phyloP scores from a whole-genome alignment of 2,113 vertebrate species.

The Excalfactoria chinensis region DNA sequence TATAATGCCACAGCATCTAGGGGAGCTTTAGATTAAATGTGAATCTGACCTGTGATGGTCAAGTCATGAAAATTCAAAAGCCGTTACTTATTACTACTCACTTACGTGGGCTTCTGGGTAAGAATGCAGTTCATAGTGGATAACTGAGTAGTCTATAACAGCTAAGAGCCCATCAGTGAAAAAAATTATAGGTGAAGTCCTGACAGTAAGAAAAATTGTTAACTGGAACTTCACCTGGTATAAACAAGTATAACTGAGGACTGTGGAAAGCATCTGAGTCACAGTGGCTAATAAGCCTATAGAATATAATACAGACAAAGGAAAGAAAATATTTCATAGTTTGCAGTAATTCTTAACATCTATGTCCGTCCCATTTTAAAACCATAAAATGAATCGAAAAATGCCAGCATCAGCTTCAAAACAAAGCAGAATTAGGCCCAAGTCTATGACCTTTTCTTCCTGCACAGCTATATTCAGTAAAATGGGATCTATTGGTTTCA shows the following conservation, averaged over 20 bases:
- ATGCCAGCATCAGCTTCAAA: slow-evolving; percentile 41
- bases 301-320: neutral
- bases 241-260: neutral
- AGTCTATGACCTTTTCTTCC: slow-evolving; percentile 36
- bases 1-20: neutral
- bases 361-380: neutral
- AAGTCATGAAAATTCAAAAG: slow-evolving; percentile 11
- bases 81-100: neutral
- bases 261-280: neutral
- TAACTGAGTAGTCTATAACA: neutral
- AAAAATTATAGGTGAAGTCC: neutral
- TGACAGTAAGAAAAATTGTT: neutral
- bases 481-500: slow-evolving; percentile 75
- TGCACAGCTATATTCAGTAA: slow-evolving; percentile 33
- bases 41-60: neutral
- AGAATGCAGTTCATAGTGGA: neutral
- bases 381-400: slow-evolving; percentile 34
- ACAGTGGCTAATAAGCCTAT: neutral
- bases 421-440: slow-evolving; percentile 28
- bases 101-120: neutral
- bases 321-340: neutral
- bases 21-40: neutral
- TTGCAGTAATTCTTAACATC: slow-evolving; percentile 15
- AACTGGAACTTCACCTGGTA: neutral
- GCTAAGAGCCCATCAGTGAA: neutral